A percentile compares a stretch with the other conserved stretches of the same genome.
Conservation (phyloP, 1,140 invertebrate species). For the Arion vulgaris region DNA sequence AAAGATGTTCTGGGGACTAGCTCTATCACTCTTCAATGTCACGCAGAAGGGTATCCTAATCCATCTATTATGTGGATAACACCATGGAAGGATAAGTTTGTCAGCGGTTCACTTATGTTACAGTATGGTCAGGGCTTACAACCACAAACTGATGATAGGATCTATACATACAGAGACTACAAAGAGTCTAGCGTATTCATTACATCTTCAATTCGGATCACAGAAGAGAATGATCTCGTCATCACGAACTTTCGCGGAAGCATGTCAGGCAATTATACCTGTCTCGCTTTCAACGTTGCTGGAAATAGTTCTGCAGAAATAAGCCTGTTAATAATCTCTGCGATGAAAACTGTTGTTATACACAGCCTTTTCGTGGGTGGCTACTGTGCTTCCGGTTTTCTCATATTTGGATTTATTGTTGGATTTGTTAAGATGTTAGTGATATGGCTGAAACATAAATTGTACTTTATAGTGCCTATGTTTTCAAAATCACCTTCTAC, state of each 20-base stretch:
- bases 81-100: conserved; percentile 57
- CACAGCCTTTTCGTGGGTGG: conserved; percentile 53
- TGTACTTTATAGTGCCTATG: conserved; percentile 38
- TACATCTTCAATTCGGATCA: conserved; percentile 35
- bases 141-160: conserved; percentile 33
- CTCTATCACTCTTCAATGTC: conserved; percentile 47
- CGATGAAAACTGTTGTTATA: conserved; percentile 37
- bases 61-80: conserved; percentile 62
- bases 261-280: conserved; percentile 60
- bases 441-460: conserved; percentile 9
- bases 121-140: conserved; percentile 28
- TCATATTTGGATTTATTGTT: conserved; percentile 54
- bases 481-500: conserved; percentile 45
- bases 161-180: conserved; percentile 34
- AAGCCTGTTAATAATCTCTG: conserved; percentile 38
- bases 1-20: background rate
- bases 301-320: conserved; percentile 51
- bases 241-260: conserved; percentile 54
- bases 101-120: background rate
- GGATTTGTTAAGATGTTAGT: conserved; percentile 51
- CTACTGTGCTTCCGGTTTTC: conserved; percentile 38
- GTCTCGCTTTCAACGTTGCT: conserved; percentile 53
- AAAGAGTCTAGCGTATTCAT: conserved; percentile 40
- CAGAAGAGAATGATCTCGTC: conserved; percentile 43
- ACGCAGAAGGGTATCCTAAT: conserved; percentile 45